Evolutionary conservation across 1,140 invertebrate genomes (phyloP), one percentile per base, ranked within the genome.

Genomic region (Catajapyx aquilonaris): DNA sequence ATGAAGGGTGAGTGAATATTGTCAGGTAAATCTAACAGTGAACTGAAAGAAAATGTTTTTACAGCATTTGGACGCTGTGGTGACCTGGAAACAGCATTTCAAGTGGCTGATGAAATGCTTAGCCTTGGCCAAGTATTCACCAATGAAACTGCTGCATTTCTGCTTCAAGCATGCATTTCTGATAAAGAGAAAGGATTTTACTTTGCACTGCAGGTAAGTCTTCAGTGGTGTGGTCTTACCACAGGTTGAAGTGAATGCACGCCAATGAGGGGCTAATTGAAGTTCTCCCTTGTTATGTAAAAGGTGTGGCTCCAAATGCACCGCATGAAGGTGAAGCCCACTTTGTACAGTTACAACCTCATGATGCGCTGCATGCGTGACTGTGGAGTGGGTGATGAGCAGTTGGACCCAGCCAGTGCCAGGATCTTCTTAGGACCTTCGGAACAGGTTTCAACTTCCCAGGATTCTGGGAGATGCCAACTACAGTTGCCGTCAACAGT

Each of bases 231-330:
- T n/a, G n/a, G n/a, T n/a, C n/a, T n/a, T n/a, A n/a, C n/a, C n/a
- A n/a, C n/a, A n/a, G n/a, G n/a, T n/a, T n/a, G n/a, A n/a, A n/a
- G n/a, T n/a, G n/a, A n/a, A n/a, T n/a, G n/a, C n/a, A n/a, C n/a
- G n/a, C n/a, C n/a, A n/a, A n/a, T n/a, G n/a, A n/a, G n/a, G n/a
- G n/a, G n/a, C n/a, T n/a, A n/a, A n/a, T n/a, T n/a, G n/a, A n/a
- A n/a, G n/a, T n/a, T n/a, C n/a, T n/a, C n/a, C n/a, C n/a, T n/a
- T n/a, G n/a, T n/a, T n/a, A n/a, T n/a, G n/a, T 45, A 47, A 5
- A 36, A 68, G 65, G 54, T 86, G n/a, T 91, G 83, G 81, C 68
- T 75, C 33, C 73, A 81, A 58, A 77, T 93, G 73, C 50, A 67
- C 20, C 48, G 61, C 37, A 57, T 62, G 43, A 64, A 60, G 32